These are phyloP conservation scores for Ammospiza maritima DNA, from an alignment of 2,797 vertebrate species.

Conservation along the genomic window DNA sequence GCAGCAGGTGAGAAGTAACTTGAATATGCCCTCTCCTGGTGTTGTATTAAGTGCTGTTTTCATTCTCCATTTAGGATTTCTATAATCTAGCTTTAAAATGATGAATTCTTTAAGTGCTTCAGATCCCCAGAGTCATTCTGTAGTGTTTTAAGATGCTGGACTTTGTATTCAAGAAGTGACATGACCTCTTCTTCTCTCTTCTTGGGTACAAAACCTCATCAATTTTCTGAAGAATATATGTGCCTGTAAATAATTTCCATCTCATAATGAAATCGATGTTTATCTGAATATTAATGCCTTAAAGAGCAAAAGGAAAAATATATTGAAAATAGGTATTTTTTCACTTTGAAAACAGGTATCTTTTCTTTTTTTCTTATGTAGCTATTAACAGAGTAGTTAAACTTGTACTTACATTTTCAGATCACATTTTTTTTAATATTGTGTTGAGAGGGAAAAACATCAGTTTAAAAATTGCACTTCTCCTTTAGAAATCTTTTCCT, in stretches of 20 bases:
- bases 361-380: not conserved
- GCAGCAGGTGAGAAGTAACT: not conserved
- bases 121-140: slow-evolving; percentile 16
- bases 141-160: slow-evolving; percentile 40
- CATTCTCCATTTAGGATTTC: slow-evolving; percentile 34
- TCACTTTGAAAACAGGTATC: not conserved
- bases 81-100: slow-evolving; percentile 29
- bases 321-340: not conserved
- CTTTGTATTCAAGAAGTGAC: slow-evolving; percentile 33
- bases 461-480: not conserved
- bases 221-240: slow-evolving; percentile 30
- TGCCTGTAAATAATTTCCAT: not conserved
- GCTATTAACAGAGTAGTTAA: not conserved
- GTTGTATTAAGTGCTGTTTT: slow-evolving; percentile 37
- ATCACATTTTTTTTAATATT: not conserved
- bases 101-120: slow-evolving; percentile 19
- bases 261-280: not conserved
- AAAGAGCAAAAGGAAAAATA: not conserved
- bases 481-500: not conserved
- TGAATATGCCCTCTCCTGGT: not conserved
- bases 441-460: not conserved
- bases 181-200: slow-evolving; percentile 28
- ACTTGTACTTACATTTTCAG: not conserved
- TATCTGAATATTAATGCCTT: not conserved
- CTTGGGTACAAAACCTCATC: slow-evolving; percentile 27